Percentiles rank a stretch among this genome's conserved stretches.
Conservation (phyloP, 1,140 invertebrate species). For the Bacillus rossius region DNA sequence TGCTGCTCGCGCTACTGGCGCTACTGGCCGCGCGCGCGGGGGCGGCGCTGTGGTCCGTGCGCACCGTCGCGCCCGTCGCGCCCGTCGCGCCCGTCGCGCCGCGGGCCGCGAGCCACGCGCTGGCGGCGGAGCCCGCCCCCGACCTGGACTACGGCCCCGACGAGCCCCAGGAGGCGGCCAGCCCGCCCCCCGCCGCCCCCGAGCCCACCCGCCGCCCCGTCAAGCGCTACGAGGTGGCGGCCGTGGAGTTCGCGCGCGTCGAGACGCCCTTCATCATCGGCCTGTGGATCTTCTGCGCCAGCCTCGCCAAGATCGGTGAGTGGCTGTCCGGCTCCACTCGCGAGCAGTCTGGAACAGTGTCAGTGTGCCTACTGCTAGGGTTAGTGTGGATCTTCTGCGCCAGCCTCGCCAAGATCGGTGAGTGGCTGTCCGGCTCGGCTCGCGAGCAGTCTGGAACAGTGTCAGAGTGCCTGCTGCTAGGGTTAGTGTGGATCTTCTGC, state of each 20-base stretch:
- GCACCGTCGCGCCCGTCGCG: neutral
- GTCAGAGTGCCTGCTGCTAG: too few species aligned
- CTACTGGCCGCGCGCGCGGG: neutral
- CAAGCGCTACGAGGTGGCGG: conserved; percentile 63
- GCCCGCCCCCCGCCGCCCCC: neutral
- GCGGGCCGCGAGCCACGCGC: neutral
- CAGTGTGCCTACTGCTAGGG: too few species aligned
- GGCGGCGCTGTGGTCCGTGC: neutral
- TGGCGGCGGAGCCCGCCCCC: neutral
- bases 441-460: too few species aligned
- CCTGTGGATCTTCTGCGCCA: conserved; percentile 91
- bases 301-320: conserved; percentile 92
- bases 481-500: too few species aligned
- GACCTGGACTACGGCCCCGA: neutral
- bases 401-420: too few species aligned
- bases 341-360: too few species aligned
- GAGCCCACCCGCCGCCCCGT: neutral
- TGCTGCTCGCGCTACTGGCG: neutral
- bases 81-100: neutral
- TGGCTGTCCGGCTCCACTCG: too few species aligned
- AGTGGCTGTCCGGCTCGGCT: too few species aligned
- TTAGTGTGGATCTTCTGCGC: too few species aligned
- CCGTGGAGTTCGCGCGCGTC: conserved; percentile 80
- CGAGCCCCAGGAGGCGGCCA: neutral
- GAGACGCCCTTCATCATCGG: conserved; percentile 91